Conservation (phyloP, 92 coral and sea anemone genomes). For the Montipora capitata region DNA sequence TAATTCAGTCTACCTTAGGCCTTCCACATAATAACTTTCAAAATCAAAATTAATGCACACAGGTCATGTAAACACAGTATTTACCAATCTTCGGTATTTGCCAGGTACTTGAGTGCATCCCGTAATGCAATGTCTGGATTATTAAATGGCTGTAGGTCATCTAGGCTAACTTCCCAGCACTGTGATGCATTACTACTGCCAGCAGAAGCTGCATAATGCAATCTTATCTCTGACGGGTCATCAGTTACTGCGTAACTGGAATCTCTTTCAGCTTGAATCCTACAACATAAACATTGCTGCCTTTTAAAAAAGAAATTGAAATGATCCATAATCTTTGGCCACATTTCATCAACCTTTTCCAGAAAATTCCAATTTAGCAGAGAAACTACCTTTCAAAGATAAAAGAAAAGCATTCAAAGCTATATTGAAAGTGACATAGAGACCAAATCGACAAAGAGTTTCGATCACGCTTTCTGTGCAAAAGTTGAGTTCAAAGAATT, state of each 20-base stretch:
- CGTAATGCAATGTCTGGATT: slow-evolving; percentile 89
- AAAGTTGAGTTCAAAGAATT: not conserved
- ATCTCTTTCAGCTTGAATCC: slow-evolving; percentile 84
- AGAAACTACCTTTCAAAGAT: too few species aligned
- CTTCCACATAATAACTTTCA: too few species aligned
- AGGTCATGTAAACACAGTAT: not conserved
- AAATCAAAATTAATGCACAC: not conserved
- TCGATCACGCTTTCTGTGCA: too few species aligned
- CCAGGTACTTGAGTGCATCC: slow-evolving; percentile 80
- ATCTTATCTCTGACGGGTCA: slow-evolving; percentile 77
- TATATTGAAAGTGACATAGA: too few species aligned
- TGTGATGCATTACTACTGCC: slow-evolving; percentile 79
- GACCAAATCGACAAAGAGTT: too few species aligned
- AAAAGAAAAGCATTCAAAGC: too few species aligned
- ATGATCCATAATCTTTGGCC: too few species aligned
- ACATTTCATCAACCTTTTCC: not conserved
- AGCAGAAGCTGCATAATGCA: slow-evolving; percentile 80
- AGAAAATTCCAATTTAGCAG: not conserved
- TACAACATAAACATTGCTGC: not conserved
- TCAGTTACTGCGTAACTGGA: slow-evolving; percentile 82
- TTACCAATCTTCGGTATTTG: slow-evolving; percentile 94
- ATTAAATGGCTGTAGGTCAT: slow-evolving; percentile 88
- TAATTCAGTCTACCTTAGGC: too few species aligned
- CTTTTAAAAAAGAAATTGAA: too few species aligned
- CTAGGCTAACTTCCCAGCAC: slow-evolving; percentile 89